A percentile compares a stretch with the other conserved stretches of the same genome.
Evolutionary conservation across 1,140 invertebrate species (phyloP).

Genomic region (Bombyx mori): ASM3026992v2 NC_085122.1:12602001-12602500

Average conservation of each 20-base stretch:
- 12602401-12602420: too few species aligned
- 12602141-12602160: too few species aligned
- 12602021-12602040: too few species aligned
- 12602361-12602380: too few species aligned
- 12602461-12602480: not conserved
- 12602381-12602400: too few species aligned
- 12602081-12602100: too few species aligned
- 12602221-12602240: constrained; percentile 50
- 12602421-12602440: too few species aligned
- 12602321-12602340: not conserved
- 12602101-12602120: too few species aligned
- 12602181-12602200: not conserved
- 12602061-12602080: too few species aligned
- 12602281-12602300: constrained; percentile 51
- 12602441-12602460: not conserved
- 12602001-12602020: too few species aligned
- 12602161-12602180: not conserved
- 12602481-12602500: not conserved
- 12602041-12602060: too few species aligned
- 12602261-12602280: constrained; percentile 61
- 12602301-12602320: constrained; percentile 28
- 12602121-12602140: too few species aligned
- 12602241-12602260: constrained; percentile 43
- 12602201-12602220: constrained; percentile 46
- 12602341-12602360: not conserved